These are phyloP conservation scores for Gavia stellata DNA, from an alignment of 2,113 vertebrate genomes.

Conservation along the genomic window DNA sequence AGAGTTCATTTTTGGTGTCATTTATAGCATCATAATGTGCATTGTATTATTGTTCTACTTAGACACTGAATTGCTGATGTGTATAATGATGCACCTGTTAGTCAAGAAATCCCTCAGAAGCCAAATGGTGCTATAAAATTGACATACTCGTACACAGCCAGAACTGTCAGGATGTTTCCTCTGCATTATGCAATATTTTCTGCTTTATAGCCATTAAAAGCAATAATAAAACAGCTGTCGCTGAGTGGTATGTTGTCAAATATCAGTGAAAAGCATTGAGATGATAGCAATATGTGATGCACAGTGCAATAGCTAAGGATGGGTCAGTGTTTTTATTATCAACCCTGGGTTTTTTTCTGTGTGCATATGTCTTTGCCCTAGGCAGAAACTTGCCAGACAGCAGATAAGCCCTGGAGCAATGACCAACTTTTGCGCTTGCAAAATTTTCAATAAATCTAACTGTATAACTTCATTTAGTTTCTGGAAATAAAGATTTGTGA, in stretches of 20 bases:
- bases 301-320: not conserved
- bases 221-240: constrained; percentile 65
- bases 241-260: constrained; percentile 41
- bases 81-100: constrained; percentile 66
- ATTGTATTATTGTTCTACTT: constrained; percentile 39
- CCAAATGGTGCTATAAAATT: constrained; percentile 36
- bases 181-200: constrained; percentile 63
- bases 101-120: constrained; percentile 64
- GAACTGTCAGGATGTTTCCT: constrained; percentile 32
- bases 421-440: not conserved
- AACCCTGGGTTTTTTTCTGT: not conserved
- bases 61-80: constrained; percentile 46
- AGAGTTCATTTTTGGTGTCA: constrained; percentile 56
- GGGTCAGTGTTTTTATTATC: constrained; percentile 15
- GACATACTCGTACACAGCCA: not conserved
- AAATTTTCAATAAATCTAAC: not conserved
- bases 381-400: not conserved
- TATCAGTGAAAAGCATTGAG: constrained; percentile 12
- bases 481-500: not conserved
- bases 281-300: not conserved
- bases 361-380: not conserved
- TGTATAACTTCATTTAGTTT: not conserved
- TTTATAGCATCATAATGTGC: constrained; percentile 10
- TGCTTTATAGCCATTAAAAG: constrained; percentile 60
- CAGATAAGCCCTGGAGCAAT: not conserved